These are phyloP conservation scores for Gallinago stenura DNA, from an alignment of 2,797 vertebrate genomes.

Conservation along the genomic window DNA sequence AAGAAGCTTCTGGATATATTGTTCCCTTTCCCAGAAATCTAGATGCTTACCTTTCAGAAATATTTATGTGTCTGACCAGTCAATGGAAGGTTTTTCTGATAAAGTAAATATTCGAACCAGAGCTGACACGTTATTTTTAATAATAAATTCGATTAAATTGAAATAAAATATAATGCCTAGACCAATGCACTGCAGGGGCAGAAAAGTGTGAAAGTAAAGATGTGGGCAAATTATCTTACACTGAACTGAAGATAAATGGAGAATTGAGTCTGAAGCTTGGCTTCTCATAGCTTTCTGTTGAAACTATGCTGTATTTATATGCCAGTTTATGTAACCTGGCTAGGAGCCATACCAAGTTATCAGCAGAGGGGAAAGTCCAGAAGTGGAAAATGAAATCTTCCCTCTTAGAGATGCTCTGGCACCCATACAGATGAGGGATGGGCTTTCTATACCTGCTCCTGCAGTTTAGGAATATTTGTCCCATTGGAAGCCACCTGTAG, in stretches of 20 bases:
- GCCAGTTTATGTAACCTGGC: not conserved
- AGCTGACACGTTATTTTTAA: not conserved
- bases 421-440: not conserved
- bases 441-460: not conserved
- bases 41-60: not conserved
- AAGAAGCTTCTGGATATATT: not conserved
- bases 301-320: not conserved
- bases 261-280: not conserved
- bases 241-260: not conserved
- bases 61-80: not conserved
- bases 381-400: not conserved
- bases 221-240: not conserved
- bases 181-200: not conserved
- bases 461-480: not conserved
- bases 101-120: not conserved
- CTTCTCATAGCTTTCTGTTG: not conserved
- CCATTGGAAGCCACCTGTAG: not conserved
- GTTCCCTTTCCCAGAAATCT: not conserved
- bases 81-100: not conserved
- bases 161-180: not conserved
- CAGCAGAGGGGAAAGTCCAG: not conserved
- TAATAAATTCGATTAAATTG: not conserved
- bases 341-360: not conserved
- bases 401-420: not conserved
- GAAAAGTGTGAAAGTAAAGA: accelerated